These are phyloP conservation scores for Bombus difficillimus DNA, from an alignment of 1,140 invertebrate species.

Conservation along the genomic window DNA sequence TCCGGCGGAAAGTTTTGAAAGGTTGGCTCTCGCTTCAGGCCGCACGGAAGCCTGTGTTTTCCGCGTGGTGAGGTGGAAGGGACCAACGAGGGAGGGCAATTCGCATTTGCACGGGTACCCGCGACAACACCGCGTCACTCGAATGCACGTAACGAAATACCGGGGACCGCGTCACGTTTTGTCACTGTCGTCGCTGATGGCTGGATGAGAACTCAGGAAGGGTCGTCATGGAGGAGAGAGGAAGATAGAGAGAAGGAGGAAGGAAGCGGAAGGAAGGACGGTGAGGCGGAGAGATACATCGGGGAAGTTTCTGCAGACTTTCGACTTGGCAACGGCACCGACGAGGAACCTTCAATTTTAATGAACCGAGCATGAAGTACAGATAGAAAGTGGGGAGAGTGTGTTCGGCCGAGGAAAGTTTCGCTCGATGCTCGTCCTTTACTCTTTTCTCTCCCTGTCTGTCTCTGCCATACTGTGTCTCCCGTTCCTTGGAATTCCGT, in stretches of 20 bases:
- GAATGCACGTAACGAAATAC: conserved; percentile 39
- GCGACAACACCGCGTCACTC: conserved; percentile 21
- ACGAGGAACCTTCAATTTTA: conserved; percentile 68
- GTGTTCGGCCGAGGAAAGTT: conserved; percentile 55
- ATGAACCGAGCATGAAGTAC: conserved; percentile 58
- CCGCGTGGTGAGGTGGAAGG: not conserved
- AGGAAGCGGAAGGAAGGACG: not conserved
- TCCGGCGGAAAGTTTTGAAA: conserved; percentile 27
- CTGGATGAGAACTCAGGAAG: no score
- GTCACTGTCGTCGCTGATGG: conserved; percentile 22
- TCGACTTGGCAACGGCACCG: conserved; percentile 58
- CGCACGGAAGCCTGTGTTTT: not conserved
- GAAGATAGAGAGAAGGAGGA: not conserved
- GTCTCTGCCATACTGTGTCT: not conserved
- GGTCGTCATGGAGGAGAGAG: not conserved
- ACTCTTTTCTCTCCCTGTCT: no score
- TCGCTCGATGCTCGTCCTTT: conserved; percentile 23
- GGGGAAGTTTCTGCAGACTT: conserved; percentile 58
- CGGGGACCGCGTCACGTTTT: conserved; percentile 33
- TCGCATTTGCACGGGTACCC: conserved; percentile 17
- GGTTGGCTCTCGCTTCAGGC: not conserved
- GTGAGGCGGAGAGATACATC: conserved; percentile 12
- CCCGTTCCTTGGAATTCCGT: conserved; percentile 44
- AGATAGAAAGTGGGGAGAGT: conserved; percentile 15
- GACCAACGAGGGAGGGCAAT: no score